Conservation (phyloP, 2,797 vertebrate genomes). For the Hephaestus fuliginosus region DNA sequence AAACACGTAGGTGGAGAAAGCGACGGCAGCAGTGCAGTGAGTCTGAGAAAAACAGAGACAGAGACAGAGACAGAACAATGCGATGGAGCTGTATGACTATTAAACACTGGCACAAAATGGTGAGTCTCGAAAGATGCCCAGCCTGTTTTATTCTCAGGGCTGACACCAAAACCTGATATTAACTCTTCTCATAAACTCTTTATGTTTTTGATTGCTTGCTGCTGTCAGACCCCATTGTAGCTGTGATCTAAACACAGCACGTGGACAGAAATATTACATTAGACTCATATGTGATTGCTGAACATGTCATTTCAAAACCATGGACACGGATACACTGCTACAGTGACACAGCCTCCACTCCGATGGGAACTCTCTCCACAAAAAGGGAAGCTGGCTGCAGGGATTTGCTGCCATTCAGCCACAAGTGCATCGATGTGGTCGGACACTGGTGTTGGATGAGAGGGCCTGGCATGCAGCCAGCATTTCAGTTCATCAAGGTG, state of each 20-base stretch:
- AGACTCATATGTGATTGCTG: neutral
- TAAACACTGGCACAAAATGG: slow-evolving; percentile 30
- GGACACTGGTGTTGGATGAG: neutral
- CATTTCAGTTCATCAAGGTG: neutral
- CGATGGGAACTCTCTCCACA: neutral
- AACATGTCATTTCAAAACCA: neutral
- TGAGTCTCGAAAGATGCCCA: neutral
- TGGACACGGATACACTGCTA: neutral
- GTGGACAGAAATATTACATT: neutral
- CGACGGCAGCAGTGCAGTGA: slow-evolving; percentile 34
- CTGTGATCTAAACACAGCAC: neutral
- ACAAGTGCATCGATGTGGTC: neutral
- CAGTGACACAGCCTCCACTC: neutral
- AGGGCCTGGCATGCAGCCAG: neutral
- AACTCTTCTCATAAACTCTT: neutral
- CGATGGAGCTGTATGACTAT: slow-evolving; percentile 1
- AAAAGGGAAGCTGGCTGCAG: neutral
- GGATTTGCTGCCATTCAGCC: neutral
- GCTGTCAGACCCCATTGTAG: neutral
- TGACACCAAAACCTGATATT: slow-evolving; percentile 18
- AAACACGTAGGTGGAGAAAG: slow-evolving; percentile 65
- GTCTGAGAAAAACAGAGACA: slow-evolving; percentile 31
- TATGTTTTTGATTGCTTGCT: neutral
- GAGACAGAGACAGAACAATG: slow-evolving; percentile 33
- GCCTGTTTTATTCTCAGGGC: neutral